These are phyloP conservation scores for Sclerodermus sp. DNA, from an alignment of 2,888 invertebrate species.

Conservation along the genomic window DNA sequence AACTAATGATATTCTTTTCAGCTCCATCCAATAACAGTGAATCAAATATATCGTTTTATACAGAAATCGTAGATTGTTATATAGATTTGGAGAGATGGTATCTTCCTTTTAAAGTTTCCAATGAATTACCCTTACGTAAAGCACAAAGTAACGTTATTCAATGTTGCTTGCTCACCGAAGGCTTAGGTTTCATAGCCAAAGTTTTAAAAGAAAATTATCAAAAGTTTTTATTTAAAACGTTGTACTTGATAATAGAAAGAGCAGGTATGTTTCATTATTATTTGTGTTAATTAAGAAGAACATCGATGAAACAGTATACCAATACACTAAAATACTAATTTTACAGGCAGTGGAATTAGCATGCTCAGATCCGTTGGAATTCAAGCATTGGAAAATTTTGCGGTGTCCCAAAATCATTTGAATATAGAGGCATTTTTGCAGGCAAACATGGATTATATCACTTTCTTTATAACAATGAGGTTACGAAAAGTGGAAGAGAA, in stretches of 20 bases:
- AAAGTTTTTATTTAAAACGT: conserved; percentile 65
- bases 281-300: background rate
- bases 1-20: conserved; percentile 12
- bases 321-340: conserved; percentile 3
- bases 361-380: conserved; percentile 67
- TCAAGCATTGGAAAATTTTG: conserved; percentile 63
- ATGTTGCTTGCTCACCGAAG: conserved; percentile 71
- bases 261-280: conserved; percentile 61
- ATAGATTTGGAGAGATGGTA: conserved; percentile 44
- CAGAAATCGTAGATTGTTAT: conserved; percentile 45
- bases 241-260: conserved; percentile 72
- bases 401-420: conserved; percentile 62
- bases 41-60: conserved; percentile 29
- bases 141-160: conserved; percentile 69
- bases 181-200: conserved; percentile 67
- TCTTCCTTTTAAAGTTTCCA: conserved; percentile 35
- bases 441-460: conserved; percentile 73
- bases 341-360: conserved; percentile 67
- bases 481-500: conserved; percentile 67
- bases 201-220: conserved; percentile 62
- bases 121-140: conserved; percentile 38
- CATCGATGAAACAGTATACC: background rate
- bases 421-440: conserved; percentile 67
- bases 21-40: conserved; percentile 30
- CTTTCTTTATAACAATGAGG: conserved; percentile 68